Evolutionary conservation across 2,113 vertebrate species (phyloP).

Genomic region (Neomonachus schauinslandi): DNA sequence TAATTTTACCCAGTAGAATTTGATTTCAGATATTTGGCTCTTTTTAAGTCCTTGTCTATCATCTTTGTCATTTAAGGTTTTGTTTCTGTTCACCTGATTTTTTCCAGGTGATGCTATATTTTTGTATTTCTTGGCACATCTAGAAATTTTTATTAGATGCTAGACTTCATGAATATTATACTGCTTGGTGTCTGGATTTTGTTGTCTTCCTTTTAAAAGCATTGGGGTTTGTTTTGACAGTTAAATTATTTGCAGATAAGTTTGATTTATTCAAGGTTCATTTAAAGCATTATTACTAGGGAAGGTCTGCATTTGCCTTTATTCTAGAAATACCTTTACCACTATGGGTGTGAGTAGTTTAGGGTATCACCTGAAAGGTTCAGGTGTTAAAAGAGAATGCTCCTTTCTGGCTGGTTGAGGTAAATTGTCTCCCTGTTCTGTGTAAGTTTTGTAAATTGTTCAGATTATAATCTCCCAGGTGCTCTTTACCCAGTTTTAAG

Average conservation of each 20-base stretch:
- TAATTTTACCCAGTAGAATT: background rate
- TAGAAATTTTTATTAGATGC: background rate
- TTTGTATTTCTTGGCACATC: background rate
- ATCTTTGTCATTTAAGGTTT: background rate
- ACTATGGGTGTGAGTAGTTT: background rate
- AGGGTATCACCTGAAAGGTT: background rate
- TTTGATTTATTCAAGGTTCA: background rate
- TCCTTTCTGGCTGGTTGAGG: background rate
- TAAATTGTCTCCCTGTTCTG: background rate
- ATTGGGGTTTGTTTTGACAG: background rate
- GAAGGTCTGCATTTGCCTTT: background rate
- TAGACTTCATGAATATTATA: background rate
- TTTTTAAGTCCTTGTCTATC: background rate
- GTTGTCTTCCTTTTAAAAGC: background rate
- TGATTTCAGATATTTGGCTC: background rate
- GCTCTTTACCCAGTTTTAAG: background rate
- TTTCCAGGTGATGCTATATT: background rate
- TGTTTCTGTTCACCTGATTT: background rate
- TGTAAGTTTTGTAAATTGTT: background rate
- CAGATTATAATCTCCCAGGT: background rate
- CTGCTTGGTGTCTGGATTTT: background rate
- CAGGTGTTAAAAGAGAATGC: background rate
- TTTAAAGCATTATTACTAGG: background rate
- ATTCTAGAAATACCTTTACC: background rate
- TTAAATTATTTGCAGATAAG: constrained; percentile 14